Evolutionary conservation across 30 jellyfish, hydroid and myxozoan genomes (phyloP).

Genomic region (Aurelia sp.): DNA sequence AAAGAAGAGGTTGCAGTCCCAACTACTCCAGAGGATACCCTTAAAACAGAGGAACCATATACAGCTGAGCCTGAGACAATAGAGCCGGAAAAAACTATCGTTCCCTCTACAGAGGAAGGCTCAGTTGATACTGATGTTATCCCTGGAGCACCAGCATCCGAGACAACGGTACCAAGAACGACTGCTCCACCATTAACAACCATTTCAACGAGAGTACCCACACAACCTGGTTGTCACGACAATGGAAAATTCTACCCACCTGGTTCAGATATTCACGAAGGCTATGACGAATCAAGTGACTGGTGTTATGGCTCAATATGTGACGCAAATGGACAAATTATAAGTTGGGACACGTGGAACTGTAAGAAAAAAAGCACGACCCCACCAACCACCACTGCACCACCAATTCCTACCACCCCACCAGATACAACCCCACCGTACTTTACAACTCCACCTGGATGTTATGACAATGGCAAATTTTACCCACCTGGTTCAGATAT

Average conservation of each 20-base stretch:
- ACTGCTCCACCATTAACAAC: background rate
- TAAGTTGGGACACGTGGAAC: constrained; percentile 40
- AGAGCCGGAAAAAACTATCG: too few species aligned
- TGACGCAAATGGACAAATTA: constrained; percentile 11
- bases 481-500: constrained; percentile 27
- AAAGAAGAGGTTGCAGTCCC: too few species aligned
- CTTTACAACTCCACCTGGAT: background rate
- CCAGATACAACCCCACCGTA: background rate
- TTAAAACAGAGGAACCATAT: too few species aligned
- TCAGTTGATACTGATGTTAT: too few species aligned
- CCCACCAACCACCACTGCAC: constrained; percentile 8
- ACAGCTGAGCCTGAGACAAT: too few species aligned
- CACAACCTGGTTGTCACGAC: constrained; percentile 11
- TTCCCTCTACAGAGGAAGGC: too few species aligned
- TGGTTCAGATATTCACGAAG: constrained; percentile 28
- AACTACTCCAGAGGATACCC: too few species aligned
- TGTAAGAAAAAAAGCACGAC: constrained; percentile 24
- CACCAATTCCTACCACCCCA: background rate
- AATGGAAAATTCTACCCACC: constrained; percentile 34
- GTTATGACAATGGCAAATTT: constrained; percentile 16
- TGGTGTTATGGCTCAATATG: constrained; percentile 57
- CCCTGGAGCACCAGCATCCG: too few species aligned
- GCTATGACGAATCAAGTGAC: background rate
- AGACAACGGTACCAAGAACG: too few species aligned
- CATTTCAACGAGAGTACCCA: background rate